Evolutionary conservation across 2,888 invertebrate species (phyloP), one percentile per base, ranked within the genome.

Genomic region (Xanthia togata): DNA sequence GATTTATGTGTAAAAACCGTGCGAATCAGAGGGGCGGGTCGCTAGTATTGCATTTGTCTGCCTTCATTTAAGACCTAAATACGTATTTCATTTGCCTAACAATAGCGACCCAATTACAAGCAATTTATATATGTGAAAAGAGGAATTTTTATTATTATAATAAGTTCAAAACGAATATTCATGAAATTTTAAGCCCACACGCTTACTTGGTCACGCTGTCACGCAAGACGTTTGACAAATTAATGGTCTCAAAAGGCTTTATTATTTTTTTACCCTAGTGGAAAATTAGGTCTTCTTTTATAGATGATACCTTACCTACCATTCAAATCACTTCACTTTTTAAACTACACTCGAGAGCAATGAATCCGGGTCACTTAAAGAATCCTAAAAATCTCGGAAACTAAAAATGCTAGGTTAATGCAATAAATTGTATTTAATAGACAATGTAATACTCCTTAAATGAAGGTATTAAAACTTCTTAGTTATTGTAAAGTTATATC

Each of bases 71-170:
- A 50, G 41, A 57, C 50, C 17, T 73, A 47, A 76, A 57, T 62
- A 62, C 47, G 65, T 62, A 35, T 65, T 55, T 63, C 11, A 71
- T 78, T 83, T 80, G 68, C 80, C 44, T 78, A 77, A 80, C 62
- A 76, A 80, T 63, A 57, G 62, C 53, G 70, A 68, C 80, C 72
- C 75, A 75, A 77, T 82, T 86, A 73, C 64, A 64, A 71, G 63
- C 65, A 55, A 77, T 74, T 85, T 82, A 59, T 70, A 63, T 41
- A 63, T 64, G 35, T 71, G 64, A 72, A 80, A 50, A 57, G 60
- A 64, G 62, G 31, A 68, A 50, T 38, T 63, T 74, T 74, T 9
- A 68, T 55, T 44, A 23, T 62, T 59, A 62, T 31, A 68, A 69
- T 64, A 55, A 41, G n/a, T 63, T 31, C 55, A 57, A 63, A 50